These are phyloP conservation scores for Mustela nigripes DNA, from an alignment of 2,113 vertebrate genomes.

Conservation along the genomic window DNA sequence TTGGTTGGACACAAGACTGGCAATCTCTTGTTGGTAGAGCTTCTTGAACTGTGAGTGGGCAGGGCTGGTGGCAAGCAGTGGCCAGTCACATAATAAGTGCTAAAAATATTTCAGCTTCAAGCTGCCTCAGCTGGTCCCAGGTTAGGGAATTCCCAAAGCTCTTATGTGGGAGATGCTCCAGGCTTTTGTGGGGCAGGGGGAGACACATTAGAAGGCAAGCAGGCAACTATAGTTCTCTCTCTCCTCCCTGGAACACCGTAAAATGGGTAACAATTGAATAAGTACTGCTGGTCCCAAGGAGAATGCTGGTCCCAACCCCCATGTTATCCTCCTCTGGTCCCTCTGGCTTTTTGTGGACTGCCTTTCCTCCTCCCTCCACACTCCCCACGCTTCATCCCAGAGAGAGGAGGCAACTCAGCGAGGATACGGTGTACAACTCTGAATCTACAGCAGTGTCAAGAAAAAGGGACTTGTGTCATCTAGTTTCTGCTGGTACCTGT, in stretches of 20 bases:
- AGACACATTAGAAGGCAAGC: background rate
- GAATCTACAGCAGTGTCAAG: background rate
- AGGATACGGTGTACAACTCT: background rate
- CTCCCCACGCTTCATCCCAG: background rate
- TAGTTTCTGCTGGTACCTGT: too few relatives aligned
- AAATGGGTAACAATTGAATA: background rate
- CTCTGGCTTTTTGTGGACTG: background rate
- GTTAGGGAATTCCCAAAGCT: background rate
- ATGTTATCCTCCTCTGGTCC: background rate
- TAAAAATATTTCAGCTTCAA: conserved; percentile 61
- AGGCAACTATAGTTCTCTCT: background rate
- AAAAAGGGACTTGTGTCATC: background rate
- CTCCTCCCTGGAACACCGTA: background rate
- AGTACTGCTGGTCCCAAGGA: background rate
- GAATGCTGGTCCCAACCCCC: background rate
- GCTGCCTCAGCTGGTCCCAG: background rate
- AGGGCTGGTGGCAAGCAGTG: background rate
- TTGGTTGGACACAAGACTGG: background rate
- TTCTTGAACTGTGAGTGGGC: background rate
- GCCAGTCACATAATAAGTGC: background rate
- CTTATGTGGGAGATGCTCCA: background rate
- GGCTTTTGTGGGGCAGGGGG: background rate
- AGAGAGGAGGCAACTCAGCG: background rate
- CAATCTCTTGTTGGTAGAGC: background rate
- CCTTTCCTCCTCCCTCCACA: background rate